Conservation (phyloP, 2,113 vertebrate species). For the Anser brachyrhynchus region DNA sequence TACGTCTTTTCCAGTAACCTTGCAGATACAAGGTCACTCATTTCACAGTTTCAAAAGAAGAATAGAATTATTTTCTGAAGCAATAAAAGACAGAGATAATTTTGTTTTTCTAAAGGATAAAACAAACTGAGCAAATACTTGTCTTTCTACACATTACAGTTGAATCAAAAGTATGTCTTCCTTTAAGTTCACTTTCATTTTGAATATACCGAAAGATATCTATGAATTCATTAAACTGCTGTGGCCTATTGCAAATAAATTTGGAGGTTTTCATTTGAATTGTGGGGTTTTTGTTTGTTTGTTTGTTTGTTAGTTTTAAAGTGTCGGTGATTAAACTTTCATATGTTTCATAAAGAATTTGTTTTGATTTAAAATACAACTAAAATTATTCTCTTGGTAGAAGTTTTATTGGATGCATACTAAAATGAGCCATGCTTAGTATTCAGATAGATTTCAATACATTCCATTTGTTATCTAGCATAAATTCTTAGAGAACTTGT, state of each 20-base stretch:
- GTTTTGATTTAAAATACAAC: slow-evolving; percentile 22
- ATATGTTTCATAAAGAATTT: background rate
- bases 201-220: background rate
- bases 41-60: background rate
- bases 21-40: background rate
- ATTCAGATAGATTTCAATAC: background rate
- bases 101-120: background rate
- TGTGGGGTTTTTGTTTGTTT: no score
- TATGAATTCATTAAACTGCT: background rate
- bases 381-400: background rate
- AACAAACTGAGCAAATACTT: background rate
- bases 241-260: background rate
- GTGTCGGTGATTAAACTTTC: background rate
- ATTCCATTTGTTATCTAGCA: background rate
- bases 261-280: background rate
- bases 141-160: background rate
- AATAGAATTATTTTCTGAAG: background rate
- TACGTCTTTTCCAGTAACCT: background rate
- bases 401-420: background rate
- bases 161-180: background rate
- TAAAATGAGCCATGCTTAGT: background rate
- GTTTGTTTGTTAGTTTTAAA: background rate
- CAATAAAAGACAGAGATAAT: background rate
- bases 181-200: background rate
- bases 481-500: background rate